A percentile compares a stretch with the other conserved stretches of the same genome.
These are phyloP conservation scores for Perognathus longimembris DNA, from an alignment of 2,113 vertebrate genomes.

Conservation along the genomic window DNA sequence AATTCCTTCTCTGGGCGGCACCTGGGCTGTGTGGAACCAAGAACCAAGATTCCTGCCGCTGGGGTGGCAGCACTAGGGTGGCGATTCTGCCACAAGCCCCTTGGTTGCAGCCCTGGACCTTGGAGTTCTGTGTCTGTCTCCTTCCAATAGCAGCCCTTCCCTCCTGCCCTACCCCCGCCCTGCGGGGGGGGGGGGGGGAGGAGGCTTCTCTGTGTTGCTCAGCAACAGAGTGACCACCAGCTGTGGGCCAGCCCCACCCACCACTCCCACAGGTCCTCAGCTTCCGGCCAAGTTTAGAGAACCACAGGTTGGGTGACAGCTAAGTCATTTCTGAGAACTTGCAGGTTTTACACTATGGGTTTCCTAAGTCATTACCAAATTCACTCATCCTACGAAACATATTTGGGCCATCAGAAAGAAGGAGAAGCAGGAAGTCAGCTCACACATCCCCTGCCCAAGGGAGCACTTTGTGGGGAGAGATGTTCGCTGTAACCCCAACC, in stretches of 20 bases:
- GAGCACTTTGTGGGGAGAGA: too few relatives aligned
- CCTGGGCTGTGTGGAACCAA: background rate
- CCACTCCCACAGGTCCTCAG: background rate
- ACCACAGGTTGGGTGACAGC: background rate
- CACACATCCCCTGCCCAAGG: background rate
- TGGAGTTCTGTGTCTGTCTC: background rate
- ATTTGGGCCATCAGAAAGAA: too few relatives aligned
- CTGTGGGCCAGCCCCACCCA: background rate
- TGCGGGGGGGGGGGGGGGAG: too few relatives aligned
- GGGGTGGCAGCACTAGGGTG: too few relatives aligned
- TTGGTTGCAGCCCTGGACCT: background rate
- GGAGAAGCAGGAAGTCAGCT: background rate
- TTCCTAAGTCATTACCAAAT: background rate
- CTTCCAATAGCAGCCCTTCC: background rate
- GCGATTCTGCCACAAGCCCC: too few relatives aligned
- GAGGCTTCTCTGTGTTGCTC: background rate
- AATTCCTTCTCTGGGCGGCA: fast-evolving
- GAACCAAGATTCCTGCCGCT: background rate
- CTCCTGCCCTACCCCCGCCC: background rate
- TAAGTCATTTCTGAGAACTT: background rate
- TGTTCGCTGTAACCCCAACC: background rate
- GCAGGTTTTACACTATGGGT: background rate
- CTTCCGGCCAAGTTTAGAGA: background rate
- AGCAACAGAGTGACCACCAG: background rate
- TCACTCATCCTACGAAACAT: too few relatives aligned